phyloP scores from a whole-genome alignment of 2,797 vertebrate genomes.

The Pyrrhura leucotis region DNA sequence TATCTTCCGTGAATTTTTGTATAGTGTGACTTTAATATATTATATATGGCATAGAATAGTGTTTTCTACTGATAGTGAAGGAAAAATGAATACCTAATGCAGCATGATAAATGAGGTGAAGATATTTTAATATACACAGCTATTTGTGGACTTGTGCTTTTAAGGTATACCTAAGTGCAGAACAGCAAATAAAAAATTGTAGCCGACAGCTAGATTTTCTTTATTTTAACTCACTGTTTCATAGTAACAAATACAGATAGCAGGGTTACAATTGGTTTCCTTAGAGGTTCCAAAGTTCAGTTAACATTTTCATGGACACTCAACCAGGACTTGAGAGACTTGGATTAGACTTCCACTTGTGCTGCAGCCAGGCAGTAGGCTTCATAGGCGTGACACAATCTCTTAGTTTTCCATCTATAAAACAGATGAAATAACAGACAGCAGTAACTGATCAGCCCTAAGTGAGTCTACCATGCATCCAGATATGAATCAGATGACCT shows the following conservation, averaged over 20 bases:
- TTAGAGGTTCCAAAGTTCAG: not conserved
- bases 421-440: not conserved
- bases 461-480: not conserved
- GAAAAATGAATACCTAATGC: slow-evolving; percentile 14
- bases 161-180: not conserved
- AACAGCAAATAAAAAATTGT: not conserved
- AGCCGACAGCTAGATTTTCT: not conserved
- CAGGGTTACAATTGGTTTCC: not conserved
- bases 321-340: not conserved
- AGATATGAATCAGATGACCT: not conserved
- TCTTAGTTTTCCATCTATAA: not conserved
- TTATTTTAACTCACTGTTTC: not conserved
- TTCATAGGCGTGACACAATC: fast-evolving
- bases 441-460: not conserved
- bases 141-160: slow-evolving; percentile 8
- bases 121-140: not conserved
- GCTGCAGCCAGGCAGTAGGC: not conserved
- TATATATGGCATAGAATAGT: not conserved
- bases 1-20: slow-evolving; percentile 24
- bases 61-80: slow-evolving; percentile 14
- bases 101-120: not conserved
- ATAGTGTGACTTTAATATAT: slow-evolving; percentile 15
- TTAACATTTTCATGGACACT: not conserved
- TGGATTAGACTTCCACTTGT: not conserved
- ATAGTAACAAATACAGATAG: not conserved